These are phyloP conservation scores for Oophaga sylvatica DNA, from an alignment of 2,797 vertebrate genomes.

Conservation along the genomic window DNA sequence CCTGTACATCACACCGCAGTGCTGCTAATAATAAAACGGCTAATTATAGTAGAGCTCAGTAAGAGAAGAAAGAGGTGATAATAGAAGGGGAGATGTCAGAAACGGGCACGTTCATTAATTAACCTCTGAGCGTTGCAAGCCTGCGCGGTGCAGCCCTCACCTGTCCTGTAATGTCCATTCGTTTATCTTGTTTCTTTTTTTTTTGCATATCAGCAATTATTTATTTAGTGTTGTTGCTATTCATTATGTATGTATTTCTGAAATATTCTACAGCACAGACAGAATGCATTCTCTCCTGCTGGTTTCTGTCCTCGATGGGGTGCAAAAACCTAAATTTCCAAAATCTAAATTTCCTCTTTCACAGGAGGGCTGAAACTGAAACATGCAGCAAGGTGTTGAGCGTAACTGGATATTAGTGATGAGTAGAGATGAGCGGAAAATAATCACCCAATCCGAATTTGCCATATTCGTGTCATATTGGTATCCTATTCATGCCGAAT, in stretches of 20 bases:
- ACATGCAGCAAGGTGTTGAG: not conserved
- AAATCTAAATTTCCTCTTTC: not conserved
- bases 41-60: conserved; percentile 38
- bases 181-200: not conserved
- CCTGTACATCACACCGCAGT: conserved; percentile 6
- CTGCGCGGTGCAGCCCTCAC: not conserved
- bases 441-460: too few relatives aligned
- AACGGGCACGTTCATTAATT: conserved; percentile 25
- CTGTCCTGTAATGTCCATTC: not conserved
- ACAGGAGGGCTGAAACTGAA: not conserved
- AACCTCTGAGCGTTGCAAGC: not conserved
- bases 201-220: not conserved
- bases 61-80: conserved; percentile 24
- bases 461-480: too few relatives aligned
- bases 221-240: not conserved
- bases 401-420: too few relatives aligned
- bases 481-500: too few relatives aligned
- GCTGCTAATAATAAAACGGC: conserved; percentile 44
- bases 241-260: not conserved
- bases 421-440: too few relatives aligned
- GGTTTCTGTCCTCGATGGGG: not conserved
- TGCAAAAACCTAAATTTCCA: not conserved
- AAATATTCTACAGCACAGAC: not conserved
- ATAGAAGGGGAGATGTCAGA: conserved; percentile 50
- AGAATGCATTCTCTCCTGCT: not conserved